Evolutionary conservation across 2,797 vertebrate genomes (phyloP).

Genomic region (Telmatherina bonti): DNA sequence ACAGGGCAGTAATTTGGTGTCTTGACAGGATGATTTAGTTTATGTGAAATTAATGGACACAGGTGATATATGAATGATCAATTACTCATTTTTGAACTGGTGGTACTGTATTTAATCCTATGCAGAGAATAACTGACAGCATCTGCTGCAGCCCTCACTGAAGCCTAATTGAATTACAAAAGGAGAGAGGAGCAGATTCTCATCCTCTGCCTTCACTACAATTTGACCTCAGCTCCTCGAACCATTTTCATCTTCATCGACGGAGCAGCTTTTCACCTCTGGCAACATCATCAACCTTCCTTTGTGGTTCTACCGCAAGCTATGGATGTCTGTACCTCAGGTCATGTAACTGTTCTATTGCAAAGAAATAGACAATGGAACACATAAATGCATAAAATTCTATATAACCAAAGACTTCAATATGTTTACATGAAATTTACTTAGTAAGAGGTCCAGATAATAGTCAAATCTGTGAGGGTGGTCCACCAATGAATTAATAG

Average conservation of each 20-base stretch:
- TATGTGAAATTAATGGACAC: slow-evolving; percentile 39
- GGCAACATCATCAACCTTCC: slow-evolving; percentile 13
- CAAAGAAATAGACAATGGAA: slow-evolving; percentile 1
- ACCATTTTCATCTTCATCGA: slow-evolving; percentile 40
- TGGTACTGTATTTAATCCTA: slow-evolving; percentile 34
- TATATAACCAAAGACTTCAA: slow-evolving; percentile 16
- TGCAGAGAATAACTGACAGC: slow-evolving; percentile 26
- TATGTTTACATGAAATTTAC: slow-evolving; percentile 31
- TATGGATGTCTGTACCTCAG: slow-evolving; percentile 1
- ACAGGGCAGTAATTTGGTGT: slow-evolving; percentile 31
- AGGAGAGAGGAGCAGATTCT: slow-evolving; percentile 31
- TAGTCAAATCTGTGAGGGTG: no score
- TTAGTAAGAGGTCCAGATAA: background rate
- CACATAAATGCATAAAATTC: slow-evolving; percentile 26
- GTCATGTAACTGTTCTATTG: slow-evolving; percentile 9
- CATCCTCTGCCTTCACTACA: slow-evolving; percentile 21
- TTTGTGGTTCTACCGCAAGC: background rate
- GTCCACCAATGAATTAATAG: no score
- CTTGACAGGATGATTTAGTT: slow-evolving; percentile 54
- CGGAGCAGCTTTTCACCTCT: slow-evolving; percentile 29
- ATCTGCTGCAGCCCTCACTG: slow-evolving; percentile 20
- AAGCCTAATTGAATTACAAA: slow-evolving; percentile 46
- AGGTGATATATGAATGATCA: slow-evolving; percentile 54
- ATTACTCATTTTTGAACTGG: slow-evolving; percentile 41
- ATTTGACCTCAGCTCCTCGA: slow-evolving; percentile 36